phyloP scores from a whole-genome alignment of 2,888 invertebrate species.

The Odontomyia ornata region DNA sequence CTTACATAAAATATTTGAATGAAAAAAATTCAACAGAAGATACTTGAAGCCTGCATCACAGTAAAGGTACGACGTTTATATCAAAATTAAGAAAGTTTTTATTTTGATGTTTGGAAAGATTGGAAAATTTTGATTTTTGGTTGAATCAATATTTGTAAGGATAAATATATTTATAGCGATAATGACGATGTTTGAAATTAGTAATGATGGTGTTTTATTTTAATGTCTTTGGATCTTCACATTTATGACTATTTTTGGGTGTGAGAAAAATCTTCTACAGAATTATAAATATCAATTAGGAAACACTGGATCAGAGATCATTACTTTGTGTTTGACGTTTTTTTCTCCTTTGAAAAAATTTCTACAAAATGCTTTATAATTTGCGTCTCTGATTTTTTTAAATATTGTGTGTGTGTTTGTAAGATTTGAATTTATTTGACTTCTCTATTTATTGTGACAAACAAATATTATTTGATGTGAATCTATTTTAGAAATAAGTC shows the following conservation, averaged over 20 bases:
- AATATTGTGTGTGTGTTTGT: neutral
- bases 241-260: conserved; percentile 1
- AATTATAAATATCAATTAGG: neutral
- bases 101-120: neutral
- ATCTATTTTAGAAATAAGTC: neutral
- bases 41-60: conserved; percentile 93
- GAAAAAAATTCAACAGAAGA: conserved; percentile 78
- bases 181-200: conserved; percentile 26
- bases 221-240: conserved; percentile 1
- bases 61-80: conserved; percentile 77
- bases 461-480: neutral
- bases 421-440: neutral
- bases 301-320: neutral
- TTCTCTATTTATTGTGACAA: too few relatives aligned
- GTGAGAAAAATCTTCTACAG: too few relatives aligned
- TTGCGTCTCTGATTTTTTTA: neutral
- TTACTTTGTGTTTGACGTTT: neutral
- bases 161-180: conserved; percentile 18
- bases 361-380: neutral
- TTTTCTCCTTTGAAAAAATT: too few relatives aligned
- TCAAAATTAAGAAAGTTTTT: neutral
- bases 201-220: neutral
- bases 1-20: conserved; percentile 50
- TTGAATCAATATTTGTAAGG: conserved; percentile 40
- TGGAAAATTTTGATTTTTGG: conserved; percentile 52